Percentiles rank a stretch among this genome's conserved stretches.
Conservation (phyloP, 2,797 vertebrate species). For the Acropternis orthonyx region DNA sequence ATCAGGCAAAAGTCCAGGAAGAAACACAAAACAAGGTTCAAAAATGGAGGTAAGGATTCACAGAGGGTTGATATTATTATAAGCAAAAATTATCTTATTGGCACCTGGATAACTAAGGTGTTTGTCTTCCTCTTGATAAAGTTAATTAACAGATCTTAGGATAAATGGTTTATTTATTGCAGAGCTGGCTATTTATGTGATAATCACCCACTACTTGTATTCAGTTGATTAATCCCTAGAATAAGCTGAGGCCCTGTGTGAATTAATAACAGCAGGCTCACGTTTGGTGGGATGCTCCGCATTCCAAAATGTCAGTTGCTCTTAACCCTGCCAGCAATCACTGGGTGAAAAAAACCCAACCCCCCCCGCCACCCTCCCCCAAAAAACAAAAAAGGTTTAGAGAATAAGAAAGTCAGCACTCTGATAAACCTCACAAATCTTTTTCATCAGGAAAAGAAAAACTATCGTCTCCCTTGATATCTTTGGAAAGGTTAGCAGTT, state of each 20-base stretch:
- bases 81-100: not conserved
- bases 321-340: not conserved
- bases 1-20: not conserved
- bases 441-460: conserved; percentile 63
- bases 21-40: not conserved
- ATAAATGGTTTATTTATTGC: not conserved
- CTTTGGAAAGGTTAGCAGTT: conserved; percentile 67
- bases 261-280: not conserved
- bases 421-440: not conserved
- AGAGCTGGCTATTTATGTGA: not conserved
- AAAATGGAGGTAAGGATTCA: not conserved
- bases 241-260: not conserved
- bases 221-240: not conserved
- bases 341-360: not conserved
- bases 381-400: not conserved
- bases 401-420: conserved; percentile 1
- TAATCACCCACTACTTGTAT: not conserved
- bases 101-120: not conserved
- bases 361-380: too few relatives aligned
- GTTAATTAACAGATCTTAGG: conserved; percentile 28
- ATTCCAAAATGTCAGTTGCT: not conserved
- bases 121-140: not conserved
- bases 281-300: not conserved
- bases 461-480: conserved; percentile 35
- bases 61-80: not conserved